A percentile compares a stretch with the other conserved stretches of the same genome.
Evolutionary conservation across 2,888 invertebrate species (phyloP).

Genomic region (Drosophila mimetica): DNA sequence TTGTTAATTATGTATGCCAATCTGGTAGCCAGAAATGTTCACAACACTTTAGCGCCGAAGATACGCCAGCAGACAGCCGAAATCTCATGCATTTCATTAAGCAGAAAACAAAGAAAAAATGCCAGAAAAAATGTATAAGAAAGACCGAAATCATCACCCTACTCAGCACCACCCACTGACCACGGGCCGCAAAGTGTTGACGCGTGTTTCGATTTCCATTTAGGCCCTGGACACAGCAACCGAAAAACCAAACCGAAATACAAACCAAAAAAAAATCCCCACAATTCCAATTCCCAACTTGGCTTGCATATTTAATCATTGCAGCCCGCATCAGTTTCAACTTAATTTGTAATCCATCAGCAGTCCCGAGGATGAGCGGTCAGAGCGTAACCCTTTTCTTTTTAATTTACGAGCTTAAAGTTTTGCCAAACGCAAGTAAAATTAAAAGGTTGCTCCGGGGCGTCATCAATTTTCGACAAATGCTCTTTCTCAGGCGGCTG

Average conservation of each 20-base stretch:
- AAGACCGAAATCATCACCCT: conserved; percentile 14
- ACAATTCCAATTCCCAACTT: conserved; percentile 48
- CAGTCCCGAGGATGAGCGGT: conserved; percentile 17
- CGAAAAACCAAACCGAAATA: conserved; percentile 24
- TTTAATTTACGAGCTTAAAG: conserved; percentile 33
- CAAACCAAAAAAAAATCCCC: conserved; percentile 18
- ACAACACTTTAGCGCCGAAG: conserved; percentile 60
- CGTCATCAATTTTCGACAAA: conserved; percentile 72
- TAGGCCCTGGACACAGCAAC: conserved; percentile 43
- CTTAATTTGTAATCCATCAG: conserved; percentile 73
- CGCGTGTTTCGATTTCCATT: conserved; percentile 76
- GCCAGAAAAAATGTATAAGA: neutral
- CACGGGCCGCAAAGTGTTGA: conserved; percentile 49
- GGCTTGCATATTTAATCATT: conserved; percentile 67
- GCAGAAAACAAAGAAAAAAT: conserved; percentile 39
- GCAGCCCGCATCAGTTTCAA: conserved; percentile 59
- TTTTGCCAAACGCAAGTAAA: conserved; percentile 8
- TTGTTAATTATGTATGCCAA: conserved; percentile 71
- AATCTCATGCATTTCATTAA: conserved; percentile 64
- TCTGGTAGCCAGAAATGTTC: conserved; percentile 61
- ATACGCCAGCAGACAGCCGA: conserved; percentile 30
- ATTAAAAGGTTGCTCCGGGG: conserved; percentile 37
- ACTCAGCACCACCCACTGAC: conserved; percentile 55
- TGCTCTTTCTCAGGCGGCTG: conserved; percentile 48
- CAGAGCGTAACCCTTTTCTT: conserved; percentile 45